phyloP scores from a whole-genome alignment of 2,113 vertebrate genomes.

The Zootoca vivipara region DNA sequence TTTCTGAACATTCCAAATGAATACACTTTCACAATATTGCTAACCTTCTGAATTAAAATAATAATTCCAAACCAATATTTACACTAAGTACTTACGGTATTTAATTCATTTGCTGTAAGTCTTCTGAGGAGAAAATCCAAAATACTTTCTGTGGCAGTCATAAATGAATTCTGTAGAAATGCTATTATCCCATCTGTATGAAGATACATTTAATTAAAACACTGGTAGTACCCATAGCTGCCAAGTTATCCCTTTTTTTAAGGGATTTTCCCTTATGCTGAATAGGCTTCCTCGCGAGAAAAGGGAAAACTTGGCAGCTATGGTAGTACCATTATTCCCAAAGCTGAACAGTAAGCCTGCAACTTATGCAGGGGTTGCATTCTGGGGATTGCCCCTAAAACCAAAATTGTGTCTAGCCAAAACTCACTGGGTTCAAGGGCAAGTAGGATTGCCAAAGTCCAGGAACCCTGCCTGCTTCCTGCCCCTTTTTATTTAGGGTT shows the following conservation, averaged over 20 bases:
- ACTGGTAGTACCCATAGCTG: neutral
- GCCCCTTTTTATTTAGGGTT: too few species aligned
- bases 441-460: too few species aligned
- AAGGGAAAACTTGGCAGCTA: too few species aligned
- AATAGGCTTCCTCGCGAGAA: too few species aligned
- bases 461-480: too few species aligned
- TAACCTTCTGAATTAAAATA: neutral
- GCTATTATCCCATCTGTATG: constrained; percentile 70
- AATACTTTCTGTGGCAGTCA: constrained; percentile 75
- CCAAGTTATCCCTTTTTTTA: too few species aligned
- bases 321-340: neutral
- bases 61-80: neutral
- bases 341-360: too few species aligned
- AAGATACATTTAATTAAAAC: neutral
- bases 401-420: too few species aligned
- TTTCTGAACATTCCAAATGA: neutral
- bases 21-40: neutral
- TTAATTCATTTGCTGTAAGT: constrained; percentile 82
- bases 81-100: constrained; percentile 77
- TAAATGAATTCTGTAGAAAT: constrained; percentile 71
- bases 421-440: too few species aligned
- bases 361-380: too few species aligned
- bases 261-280: too few species aligned
- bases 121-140: constrained; percentile 83
- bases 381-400: too few species aligned